Percentiles rank a stretch among this genome's conserved stretches.
phyloP scores from a whole-genome alignment of 2,113 vertebrate species.

The Chionis minor region DNA sequence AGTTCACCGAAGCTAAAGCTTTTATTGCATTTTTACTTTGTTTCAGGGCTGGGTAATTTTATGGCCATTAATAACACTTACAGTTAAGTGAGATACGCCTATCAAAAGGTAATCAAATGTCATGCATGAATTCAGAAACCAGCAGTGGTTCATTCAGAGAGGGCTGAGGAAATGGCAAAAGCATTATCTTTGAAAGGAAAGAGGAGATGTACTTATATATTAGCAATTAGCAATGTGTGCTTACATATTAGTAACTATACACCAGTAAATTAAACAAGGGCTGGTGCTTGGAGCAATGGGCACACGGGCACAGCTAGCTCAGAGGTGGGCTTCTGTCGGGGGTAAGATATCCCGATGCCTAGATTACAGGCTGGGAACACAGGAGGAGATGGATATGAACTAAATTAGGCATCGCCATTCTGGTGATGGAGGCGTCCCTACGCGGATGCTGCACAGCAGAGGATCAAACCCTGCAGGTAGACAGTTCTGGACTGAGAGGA shows the following conservation, averaged over 20 bases:
- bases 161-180: neutral
- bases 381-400: neutral
- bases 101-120: slow-evolving; percentile 42
- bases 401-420: neutral
- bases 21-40: slow-evolving; percentile 19
- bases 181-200: neutral
- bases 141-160: neutral
- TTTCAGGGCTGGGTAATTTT: slow-evolving; percentile 27
- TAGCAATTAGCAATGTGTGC: neutral
- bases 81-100: neutral
- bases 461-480: neutral
- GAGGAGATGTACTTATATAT: neutral
- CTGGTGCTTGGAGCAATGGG: neutral
- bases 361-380: neutral
- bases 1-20: neutral
- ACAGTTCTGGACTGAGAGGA: neutral
- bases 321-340: neutral
- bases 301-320: neutral
- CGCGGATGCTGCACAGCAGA: neutral
- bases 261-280: neutral
- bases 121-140: slow-evolving; percentile 6
- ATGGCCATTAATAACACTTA: slow-evolving; percentile 33
- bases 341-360: too few species aligned
- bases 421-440: neutral
- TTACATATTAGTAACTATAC: neutral